phyloP scores from a whole-genome alignment of 2,797 vertebrate genomes.

The Xerus rutilus region DNA sequence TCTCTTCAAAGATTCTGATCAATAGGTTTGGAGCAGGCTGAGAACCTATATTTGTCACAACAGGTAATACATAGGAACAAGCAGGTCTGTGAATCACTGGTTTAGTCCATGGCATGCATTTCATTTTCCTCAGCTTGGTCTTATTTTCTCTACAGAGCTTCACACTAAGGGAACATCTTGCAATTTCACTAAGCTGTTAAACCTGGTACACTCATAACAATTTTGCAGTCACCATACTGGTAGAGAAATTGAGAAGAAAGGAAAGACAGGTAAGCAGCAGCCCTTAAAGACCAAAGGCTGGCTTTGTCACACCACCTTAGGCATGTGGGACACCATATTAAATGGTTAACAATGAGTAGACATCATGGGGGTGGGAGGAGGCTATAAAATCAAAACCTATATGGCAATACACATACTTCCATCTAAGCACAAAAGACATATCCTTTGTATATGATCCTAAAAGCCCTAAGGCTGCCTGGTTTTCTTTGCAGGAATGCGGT shows the following conservation, averaged over 20 bases:
- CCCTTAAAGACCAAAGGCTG: neutral
- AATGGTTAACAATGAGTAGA: neutral
- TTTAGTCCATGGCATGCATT: neutral
- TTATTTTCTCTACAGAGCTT: conserved; percentile 2
- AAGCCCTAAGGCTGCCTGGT: neutral
- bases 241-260: neutral
- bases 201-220: neutral
- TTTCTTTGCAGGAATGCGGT: neutral
- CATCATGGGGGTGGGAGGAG: neutral
- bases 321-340: neutral
- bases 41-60: neutral
- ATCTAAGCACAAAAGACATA: neutral
- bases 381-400: neutral
- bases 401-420: neutral
- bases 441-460: neutral
- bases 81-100: neutral
- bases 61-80: neutral
- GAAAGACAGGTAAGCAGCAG: neutral
- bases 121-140: neutral
- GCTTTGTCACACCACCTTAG: neutral
- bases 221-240: neutral
- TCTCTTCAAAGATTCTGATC: neutral
- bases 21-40: neutral
- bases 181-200: neutral
- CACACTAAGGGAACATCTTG: neutral